These are phyloP conservation scores for Enteromius fasciolatus DNA, from an alignment of 2,797 vertebrate genomes.

Conservation along the genomic window DNA sequence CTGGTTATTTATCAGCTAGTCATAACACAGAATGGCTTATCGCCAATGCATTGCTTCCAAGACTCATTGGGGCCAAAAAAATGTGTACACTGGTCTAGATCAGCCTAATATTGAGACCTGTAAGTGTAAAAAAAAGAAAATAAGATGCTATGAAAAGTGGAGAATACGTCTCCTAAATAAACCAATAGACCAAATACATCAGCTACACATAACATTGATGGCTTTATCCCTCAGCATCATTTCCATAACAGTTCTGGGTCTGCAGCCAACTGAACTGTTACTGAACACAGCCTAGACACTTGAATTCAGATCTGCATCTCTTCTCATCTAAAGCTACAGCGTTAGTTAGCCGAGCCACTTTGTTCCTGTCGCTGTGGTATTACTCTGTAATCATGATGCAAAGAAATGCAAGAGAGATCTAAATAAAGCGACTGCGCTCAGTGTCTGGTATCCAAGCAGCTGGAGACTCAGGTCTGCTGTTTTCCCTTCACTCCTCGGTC, in stretches of 20 bases:
- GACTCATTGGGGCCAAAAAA: background rate
- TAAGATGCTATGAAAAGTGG: background rate
- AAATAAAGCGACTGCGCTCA: conserved; percentile 18
- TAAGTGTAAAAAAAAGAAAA: background rate
- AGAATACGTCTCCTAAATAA: background rate
- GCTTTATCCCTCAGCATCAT: too few relatives aligned
- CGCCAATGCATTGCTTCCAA: background rate
- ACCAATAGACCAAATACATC: background rate
- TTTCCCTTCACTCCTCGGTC: conserved; percentile 25
- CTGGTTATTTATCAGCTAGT: background rate
- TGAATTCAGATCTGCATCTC: conserved; percentile 13
- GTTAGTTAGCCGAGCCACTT: background rate
- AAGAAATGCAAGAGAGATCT: conserved; percentile 38
- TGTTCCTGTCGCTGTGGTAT: conserved; percentile 28
- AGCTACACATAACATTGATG: background rate
- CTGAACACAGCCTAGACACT: background rate
- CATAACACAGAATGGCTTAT: background rate
- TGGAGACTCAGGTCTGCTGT: conserved; percentile 4
- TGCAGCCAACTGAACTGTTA: background rate
- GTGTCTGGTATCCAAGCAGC: conserved; percentile 27
- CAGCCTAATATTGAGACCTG: background rate
- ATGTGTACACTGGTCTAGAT: background rate
- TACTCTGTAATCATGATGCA: conserved; percentile 38
- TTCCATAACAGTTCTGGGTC: background rate
- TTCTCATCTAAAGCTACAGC: background rate